phyloP scores from a whole-genome alignment of 1,140 invertebrate species.

The Drosophila setifemur region DNA sequence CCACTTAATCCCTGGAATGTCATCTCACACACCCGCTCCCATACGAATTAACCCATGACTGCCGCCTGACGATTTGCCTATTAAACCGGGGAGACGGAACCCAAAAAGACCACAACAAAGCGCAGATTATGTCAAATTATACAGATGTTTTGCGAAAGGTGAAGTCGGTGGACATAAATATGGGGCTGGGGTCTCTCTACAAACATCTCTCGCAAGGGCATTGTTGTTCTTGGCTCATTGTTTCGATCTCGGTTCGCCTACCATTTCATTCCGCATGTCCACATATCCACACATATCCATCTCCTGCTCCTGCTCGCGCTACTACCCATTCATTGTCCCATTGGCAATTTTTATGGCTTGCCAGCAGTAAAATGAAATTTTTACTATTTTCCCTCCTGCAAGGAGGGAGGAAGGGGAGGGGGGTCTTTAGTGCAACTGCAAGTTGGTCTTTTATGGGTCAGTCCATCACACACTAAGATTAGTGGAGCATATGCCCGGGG shows the following conservation, averaged over 20 bases:
- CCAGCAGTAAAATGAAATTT: conserved; percentile 44
- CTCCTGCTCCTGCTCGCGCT: no score
- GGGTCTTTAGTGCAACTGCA: conserved; percentile 34
- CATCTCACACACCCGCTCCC: conserved; percentile 20
- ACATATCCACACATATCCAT: not conserved
- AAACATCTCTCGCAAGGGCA: conserved; percentile 1
- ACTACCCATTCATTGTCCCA: conserved; percentile 46
- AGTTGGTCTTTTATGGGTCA: conserved; percentile 65
- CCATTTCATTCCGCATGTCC: not conserved
- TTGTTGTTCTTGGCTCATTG: conserved; percentile 19
- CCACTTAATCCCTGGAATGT: conserved; percentile 27
- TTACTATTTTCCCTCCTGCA: conserved; percentile 34
- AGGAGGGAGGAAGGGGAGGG: not conserved
- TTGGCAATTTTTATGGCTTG: conserved; percentile 64
- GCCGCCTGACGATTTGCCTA: conserved; percentile 41
- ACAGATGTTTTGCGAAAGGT: conserved; percentile 62
- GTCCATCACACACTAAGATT: conserved; percentile 36
- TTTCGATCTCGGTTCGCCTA: conserved; percentile 6
- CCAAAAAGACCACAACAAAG: conserved; percentile 56
- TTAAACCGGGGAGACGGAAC: conserved; percentile 34
- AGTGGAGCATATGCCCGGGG: conserved; percentile 55
- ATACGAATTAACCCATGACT: conserved; percentile 23
- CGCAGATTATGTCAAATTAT: conserved; percentile 78
- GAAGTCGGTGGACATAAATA: not conserved
- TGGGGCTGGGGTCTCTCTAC: not conserved